Conservation (phyloP, 30 jellyfish, hydroid and myxozoan species). For the Morbakka virulenta region DNA sequence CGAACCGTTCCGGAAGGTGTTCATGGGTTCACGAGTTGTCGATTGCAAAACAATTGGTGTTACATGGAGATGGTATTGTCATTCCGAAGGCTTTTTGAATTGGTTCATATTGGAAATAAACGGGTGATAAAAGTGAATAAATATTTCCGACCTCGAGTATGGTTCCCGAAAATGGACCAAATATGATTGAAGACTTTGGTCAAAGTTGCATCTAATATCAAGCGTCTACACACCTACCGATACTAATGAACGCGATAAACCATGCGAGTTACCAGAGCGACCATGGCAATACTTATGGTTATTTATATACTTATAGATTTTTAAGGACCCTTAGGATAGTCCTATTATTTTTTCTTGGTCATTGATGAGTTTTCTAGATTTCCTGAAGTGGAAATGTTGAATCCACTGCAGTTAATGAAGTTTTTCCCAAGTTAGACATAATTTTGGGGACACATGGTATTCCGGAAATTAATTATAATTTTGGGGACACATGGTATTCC, state of each 20-base stretch:
- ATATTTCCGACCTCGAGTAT: constrained; percentile 4
- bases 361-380: constrained; percentile 8
- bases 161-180: constrained; percentile 25
- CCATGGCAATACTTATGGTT: constrained; percentile 32
- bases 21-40: too few species aligned
- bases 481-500: constrained; percentile 18
- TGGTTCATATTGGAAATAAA: not conserved
- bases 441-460: not conserved
- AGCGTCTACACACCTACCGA: too few species aligned
- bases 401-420: constrained; percentile 24
- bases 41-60: not conserved
- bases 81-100: not conserved
- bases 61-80: not conserved
- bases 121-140: not conserved
- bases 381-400: constrained; percentile 16
- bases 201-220: too few species aligned
- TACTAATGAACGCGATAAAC: too few species aligned
- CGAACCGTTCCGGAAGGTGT: not conserved
- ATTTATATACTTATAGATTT: constrained; percentile 13
- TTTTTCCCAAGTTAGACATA: too few species aligned
- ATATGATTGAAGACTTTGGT: too few species aligned
- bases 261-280: constrained; percentile 15
- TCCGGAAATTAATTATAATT: too few species aligned
- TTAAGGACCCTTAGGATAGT: constrained; percentile 6
- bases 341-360: constrained; percentile 3